Percentiles rank a stretch among this genome's conserved stretches.
These are phyloP conservation scores for Drosophila athabasca DNA, from an alignment of 1,140 invertebrate genomes.

Conservation along the genomic window DNA sequence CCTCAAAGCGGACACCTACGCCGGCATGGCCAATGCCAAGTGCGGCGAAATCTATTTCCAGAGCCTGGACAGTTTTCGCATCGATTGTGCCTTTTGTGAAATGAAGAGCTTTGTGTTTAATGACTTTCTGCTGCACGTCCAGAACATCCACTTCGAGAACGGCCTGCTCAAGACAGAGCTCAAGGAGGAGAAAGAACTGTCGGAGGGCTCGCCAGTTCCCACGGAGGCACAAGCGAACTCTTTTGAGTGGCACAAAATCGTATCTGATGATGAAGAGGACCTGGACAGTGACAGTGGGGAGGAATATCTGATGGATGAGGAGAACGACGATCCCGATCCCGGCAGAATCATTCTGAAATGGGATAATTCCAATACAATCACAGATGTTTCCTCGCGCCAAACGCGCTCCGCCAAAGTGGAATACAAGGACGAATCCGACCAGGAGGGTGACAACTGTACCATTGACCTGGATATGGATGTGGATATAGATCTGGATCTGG, in stretches of 20 bases:
- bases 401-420: conserved; percentile 47
- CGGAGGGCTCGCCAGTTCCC: conserved; percentile 5
- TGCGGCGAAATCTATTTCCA: conserved; percentile 79
- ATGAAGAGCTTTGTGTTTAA: conserved; percentile 72
- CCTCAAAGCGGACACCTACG: conserved; percentile 63
- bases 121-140: conserved; percentile 72
- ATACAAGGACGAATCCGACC: conserved; percentile 59
- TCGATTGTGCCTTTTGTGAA: conserved; percentile 69
- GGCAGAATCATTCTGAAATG: conserved; percentile 58
- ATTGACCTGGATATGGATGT: conserved; percentile 9
- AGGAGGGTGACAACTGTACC: conserved; percentile 8
- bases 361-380: conserved; percentile 7
- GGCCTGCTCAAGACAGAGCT: conserved; percentile 62
- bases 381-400: conserved; percentile 33
- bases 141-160: conserved; percentile 67
- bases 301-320: conserved; percentile 12
- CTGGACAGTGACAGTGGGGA: conserved; percentile 33
- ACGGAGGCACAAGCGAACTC: conserved; percentile 43
- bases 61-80: conserved; percentile 65
- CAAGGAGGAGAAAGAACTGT: conserved; percentile 40
- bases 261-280: conserved; percentile 22
- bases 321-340: conserved; percentile 18
- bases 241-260: conserved; percentile 60
- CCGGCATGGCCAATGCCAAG: conserved; percentile 68
- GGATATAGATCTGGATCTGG: conserved; percentile 20